Base-by-base conservation (phyloP, 2,797 vertebrate genomes). In the Lutjanus campechanus region DNA sequence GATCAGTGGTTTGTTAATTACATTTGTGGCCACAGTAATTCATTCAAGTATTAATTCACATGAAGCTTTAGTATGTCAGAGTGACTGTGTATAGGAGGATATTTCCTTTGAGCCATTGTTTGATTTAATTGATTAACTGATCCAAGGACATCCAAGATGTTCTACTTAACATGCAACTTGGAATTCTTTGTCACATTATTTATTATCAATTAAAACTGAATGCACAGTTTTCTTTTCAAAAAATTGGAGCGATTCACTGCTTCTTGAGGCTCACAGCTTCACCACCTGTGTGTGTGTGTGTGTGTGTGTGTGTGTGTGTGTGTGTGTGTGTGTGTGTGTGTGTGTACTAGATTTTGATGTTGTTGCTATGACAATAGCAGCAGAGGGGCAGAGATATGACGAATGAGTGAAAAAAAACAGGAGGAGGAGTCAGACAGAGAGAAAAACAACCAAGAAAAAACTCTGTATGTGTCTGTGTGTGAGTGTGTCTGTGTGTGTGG, bases 321-420 rank as follows among this genome's bases (percentile, higher is more conserved):
- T 60, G 15, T 17, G 13, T 47, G 20, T 44, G 20, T 47, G 29
- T 63, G 63, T 65, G 40, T 72, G 47, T 56, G 43, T 64, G 63
- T 62, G 12, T 68, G 65, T 3, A 47, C 50, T 71, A 53, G 11
- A 74, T 64, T 76, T 64, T 70, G 67, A 83, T 73, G 72, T 16
- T 73, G 82, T 79, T 85, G 78, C 81, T 78, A 82, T 83, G 73
- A 81, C 82, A 77, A 85, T 54, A 76, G 64, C 66, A 76, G 54
- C 58, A 71, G 60, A 69, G 51, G 20, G 71, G 67, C 56, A 65
- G 60, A 43, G 63, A 65, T 72, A 13, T 79, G 66, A 79, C 19
- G 3, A 77, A 79, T 8, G 12, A 76, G 49, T 58, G 66, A 68
- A 62, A 60, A 47, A 67, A 69, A 76, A 19, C 17, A 49, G 13